Conservation (phyloP, 2,888 invertebrate genomes). For the Cerceris ruficornis region DNA sequence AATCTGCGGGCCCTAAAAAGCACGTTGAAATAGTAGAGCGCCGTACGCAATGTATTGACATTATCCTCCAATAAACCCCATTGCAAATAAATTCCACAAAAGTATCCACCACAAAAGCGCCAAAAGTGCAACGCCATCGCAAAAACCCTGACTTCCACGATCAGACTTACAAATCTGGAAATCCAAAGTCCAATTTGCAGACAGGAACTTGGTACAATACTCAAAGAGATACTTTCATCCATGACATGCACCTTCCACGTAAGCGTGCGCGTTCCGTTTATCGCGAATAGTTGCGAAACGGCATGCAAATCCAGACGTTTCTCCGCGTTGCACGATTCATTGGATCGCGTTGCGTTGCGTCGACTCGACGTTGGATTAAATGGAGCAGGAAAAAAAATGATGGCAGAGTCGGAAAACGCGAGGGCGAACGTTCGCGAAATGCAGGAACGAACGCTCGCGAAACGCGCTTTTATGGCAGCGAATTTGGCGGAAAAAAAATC, state of each 20-base stretch:
- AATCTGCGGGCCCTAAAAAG: no score
- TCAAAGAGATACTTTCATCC: conserved; percentile 23
- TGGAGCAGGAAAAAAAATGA: not conserved
- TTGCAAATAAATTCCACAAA: conserved; percentile 19
- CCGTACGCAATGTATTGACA: not conserved
- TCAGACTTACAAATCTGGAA: conserved; percentile 34
- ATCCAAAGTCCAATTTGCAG: conserved; percentile 15
- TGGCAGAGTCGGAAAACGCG: not conserved
- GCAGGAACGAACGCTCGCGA: not conserved
- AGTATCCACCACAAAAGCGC: not conserved
- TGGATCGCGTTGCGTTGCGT: not conserved
- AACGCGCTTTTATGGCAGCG: not conserved
- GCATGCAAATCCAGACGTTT: not conserved
- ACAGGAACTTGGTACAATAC: conserved; percentile 26
- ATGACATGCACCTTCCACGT: not conserved
- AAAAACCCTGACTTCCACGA: conserved; percentile 27
- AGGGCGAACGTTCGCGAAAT: not conserved
- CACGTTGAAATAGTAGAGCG: no score
- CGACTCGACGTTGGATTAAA: not conserved
- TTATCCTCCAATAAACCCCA: conserved; percentile 1
- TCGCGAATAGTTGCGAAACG: not conserved
- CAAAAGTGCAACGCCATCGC: conserved; percentile 6
- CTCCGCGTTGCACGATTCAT: conserved; percentile 2
- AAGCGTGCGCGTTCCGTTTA: conserved; percentile 10
- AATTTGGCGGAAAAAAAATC: not conserved